Evolutionary conservation across 2,797 vertebrate genomes (phyloP).

Genomic region (Syngnathus rostellatus): DNA sequence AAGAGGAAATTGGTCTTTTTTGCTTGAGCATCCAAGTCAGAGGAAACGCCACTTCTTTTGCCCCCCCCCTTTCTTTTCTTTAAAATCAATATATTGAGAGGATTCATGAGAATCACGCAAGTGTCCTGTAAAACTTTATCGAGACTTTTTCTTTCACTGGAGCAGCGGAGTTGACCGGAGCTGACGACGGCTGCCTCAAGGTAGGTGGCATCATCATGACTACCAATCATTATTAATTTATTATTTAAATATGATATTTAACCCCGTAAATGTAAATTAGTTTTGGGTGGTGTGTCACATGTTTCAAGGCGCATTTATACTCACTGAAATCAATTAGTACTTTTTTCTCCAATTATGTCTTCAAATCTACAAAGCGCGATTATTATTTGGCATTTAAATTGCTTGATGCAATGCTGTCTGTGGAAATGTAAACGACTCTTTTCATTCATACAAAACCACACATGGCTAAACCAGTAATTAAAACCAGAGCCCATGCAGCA

Average conservation of each 20-base stretch:
- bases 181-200: constrained; percentile 63
- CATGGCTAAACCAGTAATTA: constrained; percentile 1
- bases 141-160: constrained; percentile 47
- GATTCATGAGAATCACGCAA: constrained; percentile 60
- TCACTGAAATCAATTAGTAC: not conserved
- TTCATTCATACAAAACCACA: constrained; percentile 1
- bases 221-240: no score
- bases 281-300: not conserved
- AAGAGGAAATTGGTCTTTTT: constrained; percentile 19
- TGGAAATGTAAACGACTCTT: not conserved
- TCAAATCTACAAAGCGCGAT: not conserved
- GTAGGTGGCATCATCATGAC: constrained; percentile 43
- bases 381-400: not conserved
- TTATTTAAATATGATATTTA: not conserved
- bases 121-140: constrained; percentile 48
- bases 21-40: constrained; percentile 26
- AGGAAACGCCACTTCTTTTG: constrained; percentile 7
- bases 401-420: not conserved
- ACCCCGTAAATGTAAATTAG: not conserved
- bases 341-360: no score
- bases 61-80: constrained; percentile 5
- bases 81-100: constrained; percentile 40
- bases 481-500: constrained; percentile 16
- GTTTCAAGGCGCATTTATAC: not conserved
- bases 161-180: constrained; percentile 54